Evolutionary conservation across 1,140 invertebrate genomes (phyloP).

Genomic region (Heliconius hermathena): DNA sequence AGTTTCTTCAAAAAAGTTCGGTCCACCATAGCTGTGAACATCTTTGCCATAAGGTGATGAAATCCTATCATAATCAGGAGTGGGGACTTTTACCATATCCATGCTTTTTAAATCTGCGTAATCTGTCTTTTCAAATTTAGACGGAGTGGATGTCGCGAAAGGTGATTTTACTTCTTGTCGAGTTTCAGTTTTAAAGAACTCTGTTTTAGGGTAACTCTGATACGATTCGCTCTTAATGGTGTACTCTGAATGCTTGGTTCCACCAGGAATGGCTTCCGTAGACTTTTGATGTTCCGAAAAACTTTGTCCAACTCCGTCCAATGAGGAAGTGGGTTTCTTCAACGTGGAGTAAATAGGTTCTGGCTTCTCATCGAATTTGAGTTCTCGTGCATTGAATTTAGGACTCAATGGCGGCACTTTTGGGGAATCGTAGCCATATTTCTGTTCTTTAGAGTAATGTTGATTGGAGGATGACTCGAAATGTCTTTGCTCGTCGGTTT

Average conservation of each 20-base stretch:
- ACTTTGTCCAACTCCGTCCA: conserved; percentile 68
- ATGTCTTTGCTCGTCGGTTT: conserved; percentile 59
- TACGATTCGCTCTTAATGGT: conserved; percentile 73
- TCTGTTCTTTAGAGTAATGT: conserved; percentile 54
- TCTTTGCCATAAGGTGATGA: conserved; percentile 73
- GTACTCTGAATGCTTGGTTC: conserved; percentile 68
- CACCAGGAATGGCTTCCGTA: conserved; percentile 69
- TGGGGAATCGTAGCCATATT: conserved; percentile 68
- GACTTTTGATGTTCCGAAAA: conserved; percentile 72
- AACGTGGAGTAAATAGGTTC: conserved; percentile 70
- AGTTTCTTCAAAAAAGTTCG: conserved; percentile 77
- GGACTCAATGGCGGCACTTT: conserved; percentile 70
- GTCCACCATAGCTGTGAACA: conserved; percentile 66
- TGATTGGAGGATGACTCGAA: conserved; percentile 55
- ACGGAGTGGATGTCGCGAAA: conserved; percentile 68
- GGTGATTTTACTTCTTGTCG: conserved; percentile 70
- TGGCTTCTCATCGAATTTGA: conserved; percentile 73
- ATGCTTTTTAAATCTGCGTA: conserved; percentile 52
- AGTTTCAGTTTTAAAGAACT: conserved; percentile 60
- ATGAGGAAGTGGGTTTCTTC: conserved; percentile 59
- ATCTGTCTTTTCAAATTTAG: conserved; percentile 56
- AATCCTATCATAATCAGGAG: conserved; percentile 70
- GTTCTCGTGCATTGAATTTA: conserved; percentile 78
- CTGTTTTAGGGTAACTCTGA: conserved; percentile 65
- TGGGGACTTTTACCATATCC: conserved; percentile 66